These are phyloP conservation scores for Podarcis siculus DNA, from an alignment of 2,797 vertebrate species.

Conservation along the genomic window DNA sequence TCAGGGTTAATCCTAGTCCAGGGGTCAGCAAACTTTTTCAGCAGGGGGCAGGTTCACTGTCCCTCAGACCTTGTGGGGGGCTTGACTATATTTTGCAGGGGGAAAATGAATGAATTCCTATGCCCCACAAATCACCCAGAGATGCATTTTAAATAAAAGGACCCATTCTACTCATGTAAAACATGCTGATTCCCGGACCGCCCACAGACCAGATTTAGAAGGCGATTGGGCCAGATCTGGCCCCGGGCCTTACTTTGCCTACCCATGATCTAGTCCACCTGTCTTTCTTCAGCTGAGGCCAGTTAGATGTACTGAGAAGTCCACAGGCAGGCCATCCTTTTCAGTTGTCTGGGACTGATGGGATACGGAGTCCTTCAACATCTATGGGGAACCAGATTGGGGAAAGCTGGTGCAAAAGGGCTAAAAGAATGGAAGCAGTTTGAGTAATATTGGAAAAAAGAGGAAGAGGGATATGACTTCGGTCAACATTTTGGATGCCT, in stretches of 20 bases:
- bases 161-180: no score
- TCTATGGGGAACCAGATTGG: background rate
- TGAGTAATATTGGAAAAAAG: background rate
- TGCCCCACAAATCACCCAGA: no score
- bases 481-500: background rate
- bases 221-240: no score
- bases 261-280: background rate
- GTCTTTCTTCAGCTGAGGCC: background rate
- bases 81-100: no score
- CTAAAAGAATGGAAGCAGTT: background rate
- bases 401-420: background rate
- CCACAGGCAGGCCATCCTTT: background rate
- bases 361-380: background rate
- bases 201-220: no score
- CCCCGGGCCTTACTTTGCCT: no score
- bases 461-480: background rate
- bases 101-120: no score
- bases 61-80: no score
- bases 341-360: background rate
- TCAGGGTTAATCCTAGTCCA: background rate
- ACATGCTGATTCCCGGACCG: no score
- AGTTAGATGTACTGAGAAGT: background rate
- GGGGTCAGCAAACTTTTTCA: no score
- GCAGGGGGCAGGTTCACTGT: no score
- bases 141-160: no score